Evolutionary conservation across 2,113 vertebrate genomes (phyloP).

Genomic region (Pollachius pollachius): DNA sequence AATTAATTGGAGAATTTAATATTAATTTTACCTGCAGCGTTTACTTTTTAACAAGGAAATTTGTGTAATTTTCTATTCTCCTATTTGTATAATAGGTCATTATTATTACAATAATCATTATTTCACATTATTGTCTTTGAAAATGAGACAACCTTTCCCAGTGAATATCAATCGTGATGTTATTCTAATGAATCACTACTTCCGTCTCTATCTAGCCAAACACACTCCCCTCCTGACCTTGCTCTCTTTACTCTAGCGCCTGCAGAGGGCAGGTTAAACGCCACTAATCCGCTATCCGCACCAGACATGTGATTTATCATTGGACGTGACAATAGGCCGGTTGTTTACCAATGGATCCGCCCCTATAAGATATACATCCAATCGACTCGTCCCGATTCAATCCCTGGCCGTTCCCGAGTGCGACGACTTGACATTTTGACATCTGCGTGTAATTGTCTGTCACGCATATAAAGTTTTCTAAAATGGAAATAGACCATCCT

Average conservation of each 20-base stretch:
- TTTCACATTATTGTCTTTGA: too few relatives aligned
- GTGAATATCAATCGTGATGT: too few relatives aligned
- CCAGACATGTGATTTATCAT: conserved; percentile 58
- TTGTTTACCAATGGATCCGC: conserved; percentile 58
- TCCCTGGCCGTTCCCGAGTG: conserved; percentile 30
- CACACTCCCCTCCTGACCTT: conserved; percentile 20
- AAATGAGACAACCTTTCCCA: too few relatives aligned
- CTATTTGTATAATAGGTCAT: too few relatives aligned
- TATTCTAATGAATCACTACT: too few relatives aligned
- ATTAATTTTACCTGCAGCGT: too few relatives aligned
- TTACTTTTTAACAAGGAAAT: too few relatives aligned
- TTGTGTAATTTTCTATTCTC: too few relatives aligned
- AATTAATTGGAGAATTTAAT: too few relatives aligned
- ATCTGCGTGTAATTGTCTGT: conserved; percentile 59
- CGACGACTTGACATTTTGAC: conserved; percentile 60
- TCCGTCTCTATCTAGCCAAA: neutral
- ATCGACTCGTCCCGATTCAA: conserved; percentile 38
- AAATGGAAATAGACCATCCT: conserved; percentile 67
- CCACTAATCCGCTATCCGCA: conserved; percentile 50
- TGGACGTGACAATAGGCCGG: conserved; percentile 56
- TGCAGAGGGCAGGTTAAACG: conserved; percentile 51
- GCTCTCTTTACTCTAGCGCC: conserved; percentile 11
- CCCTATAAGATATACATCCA: conserved; percentile 49
- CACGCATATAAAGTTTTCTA: conserved; percentile 70
- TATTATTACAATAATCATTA: too few relatives aligned